phyloP scores from a whole-genome alignment of 2,113 vertebrate genomes.

The Hippocampus mohnikei region DNA sequence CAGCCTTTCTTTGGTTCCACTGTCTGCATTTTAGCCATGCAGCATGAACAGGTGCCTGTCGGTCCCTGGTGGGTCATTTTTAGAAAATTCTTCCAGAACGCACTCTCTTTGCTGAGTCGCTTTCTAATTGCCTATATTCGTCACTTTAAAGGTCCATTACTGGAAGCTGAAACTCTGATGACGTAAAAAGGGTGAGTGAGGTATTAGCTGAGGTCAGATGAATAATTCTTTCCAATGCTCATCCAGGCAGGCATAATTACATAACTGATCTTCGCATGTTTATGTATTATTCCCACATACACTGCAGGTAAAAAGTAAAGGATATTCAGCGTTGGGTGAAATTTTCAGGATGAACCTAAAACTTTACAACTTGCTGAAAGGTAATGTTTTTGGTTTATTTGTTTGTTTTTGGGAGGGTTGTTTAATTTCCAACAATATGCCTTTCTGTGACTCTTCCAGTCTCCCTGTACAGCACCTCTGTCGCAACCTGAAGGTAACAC shows the following conservation, averaged over 20 bases:
- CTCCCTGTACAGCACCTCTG: too few species aligned
- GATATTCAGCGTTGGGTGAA: background rate
- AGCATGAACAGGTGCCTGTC: slow-evolving; percentile 41
- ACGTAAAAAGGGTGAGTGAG: background rate
- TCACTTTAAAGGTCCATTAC: slow-evolving; percentile 41
- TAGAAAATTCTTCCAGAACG: slow-evolving; percentile 57
- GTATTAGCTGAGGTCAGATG: background rate
- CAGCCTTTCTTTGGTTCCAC: slow-evolving; percentile 27
- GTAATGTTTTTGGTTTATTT: background rate
- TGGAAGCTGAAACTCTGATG: slow-evolving; percentile 22
- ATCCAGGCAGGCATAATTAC: background rate
- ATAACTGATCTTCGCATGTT: background rate
- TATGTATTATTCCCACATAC: background rate
- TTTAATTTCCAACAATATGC: too few species aligned
- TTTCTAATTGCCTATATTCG: slow-evolving; percentile 40
- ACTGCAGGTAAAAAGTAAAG: background rate
- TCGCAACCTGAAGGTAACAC: too few species aligned
- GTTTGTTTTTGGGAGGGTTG: too few species aligned
- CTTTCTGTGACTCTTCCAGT: too few species aligned
- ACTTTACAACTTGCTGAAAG: background rate
- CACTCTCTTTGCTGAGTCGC: slow-evolving; percentile 59
- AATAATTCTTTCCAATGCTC: background rate
- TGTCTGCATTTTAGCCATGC: slow-evolving; percentile 31
- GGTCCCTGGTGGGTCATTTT: slow-evolving; percentile 59
- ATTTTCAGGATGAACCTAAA: background rate